Percentiles rank a stretch among this genome's conserved stretches.
These are phyloP conservation scores for Molossus molossus DNA, from an alignment of 2,797 vertebrate genomes.

Conservation along the genomic window DNA sequence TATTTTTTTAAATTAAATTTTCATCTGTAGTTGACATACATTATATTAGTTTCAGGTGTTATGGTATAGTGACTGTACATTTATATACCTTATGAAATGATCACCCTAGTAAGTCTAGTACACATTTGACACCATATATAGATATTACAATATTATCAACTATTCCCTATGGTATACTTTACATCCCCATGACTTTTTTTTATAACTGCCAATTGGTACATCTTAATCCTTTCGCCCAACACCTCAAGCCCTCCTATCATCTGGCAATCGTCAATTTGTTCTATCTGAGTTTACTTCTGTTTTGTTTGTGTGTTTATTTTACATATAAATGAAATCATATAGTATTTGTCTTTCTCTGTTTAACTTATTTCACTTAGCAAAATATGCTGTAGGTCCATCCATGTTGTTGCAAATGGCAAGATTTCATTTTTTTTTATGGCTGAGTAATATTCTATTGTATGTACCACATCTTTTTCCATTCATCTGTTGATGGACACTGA, in stretches of 20 bases:
- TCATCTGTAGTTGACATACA: background rate
- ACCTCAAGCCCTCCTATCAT: too few relatives aligned
- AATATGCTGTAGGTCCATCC: background rate
- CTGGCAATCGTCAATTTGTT: too few relatives aligned
- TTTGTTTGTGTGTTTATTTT: background rate
- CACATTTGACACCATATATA: background rate
- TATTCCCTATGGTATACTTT: background rate
- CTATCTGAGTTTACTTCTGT: background rate
- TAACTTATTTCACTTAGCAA: background rate
- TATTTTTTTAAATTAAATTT: background rate
- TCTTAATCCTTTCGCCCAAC: background rate
- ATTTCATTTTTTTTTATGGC: background rate
- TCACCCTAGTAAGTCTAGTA: background rate
- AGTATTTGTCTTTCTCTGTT: too few relatives aligned
- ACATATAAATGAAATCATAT: too few relatives aligned
- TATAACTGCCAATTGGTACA: background rate
- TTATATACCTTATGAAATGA: background rate
- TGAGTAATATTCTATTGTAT: background rate
- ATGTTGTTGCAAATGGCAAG: background rate
- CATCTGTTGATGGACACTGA: background rate
- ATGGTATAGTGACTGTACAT: background rate
- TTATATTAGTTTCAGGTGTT: background rate
- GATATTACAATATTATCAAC: background rate
- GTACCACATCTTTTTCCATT: background rate
- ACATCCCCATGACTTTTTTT: background rate